Evolutionary conservation across 1,140 invertebrate genomes (phyloP).

Genomic region (Spodoptera frugiperda): DNA sequence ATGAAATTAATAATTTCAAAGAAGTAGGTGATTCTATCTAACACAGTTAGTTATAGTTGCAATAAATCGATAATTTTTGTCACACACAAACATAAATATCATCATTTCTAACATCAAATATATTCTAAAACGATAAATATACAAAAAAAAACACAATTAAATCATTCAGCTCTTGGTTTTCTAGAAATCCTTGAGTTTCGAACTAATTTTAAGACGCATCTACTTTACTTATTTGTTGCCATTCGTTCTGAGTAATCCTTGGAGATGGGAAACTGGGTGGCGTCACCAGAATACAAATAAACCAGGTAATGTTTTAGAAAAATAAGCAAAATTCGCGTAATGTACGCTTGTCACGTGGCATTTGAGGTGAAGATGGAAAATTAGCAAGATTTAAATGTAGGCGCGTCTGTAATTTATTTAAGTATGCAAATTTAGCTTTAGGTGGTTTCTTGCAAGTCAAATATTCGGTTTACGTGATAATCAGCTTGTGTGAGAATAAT

Average conservation of each 20-base stretch:
- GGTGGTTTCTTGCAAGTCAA: neutral
- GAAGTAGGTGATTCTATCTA: too few species aligned
- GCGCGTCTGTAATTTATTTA: constrained; percentile 24
- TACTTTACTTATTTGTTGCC: constrained; percentile 70
- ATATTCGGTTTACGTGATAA: neutral
- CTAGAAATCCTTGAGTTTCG: constrained; percentile 71
- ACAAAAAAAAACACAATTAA: constrained; percentile 65
- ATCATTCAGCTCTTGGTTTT: constrained; percentile 60
- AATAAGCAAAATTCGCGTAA: constrained; percentile 65
- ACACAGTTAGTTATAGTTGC: too few species aligned
- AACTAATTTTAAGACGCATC: constrained; percentile 66
- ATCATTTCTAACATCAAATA: neutral
- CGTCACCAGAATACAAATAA: constrained; percentile 62
- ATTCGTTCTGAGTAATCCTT: constrained; percentile 66
- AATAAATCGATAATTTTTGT: too few species aligned
- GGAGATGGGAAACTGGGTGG: constrained; percentile 59
- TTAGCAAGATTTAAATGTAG: constrained; percentile 48
- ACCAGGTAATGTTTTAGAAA: constrained; percentile 69
- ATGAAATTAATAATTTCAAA: too few species aligned
- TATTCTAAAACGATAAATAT: constrained; percentile 45
- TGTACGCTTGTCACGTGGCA: constrained; percentile 58
- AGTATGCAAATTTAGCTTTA: neutral
- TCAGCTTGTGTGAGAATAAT: too few species aligned
- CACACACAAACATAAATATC: too few species aligned
- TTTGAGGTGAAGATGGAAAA: constrained; percentile 56